phyloP scores from a whole-genome alignment of 1,140 invertebrate genomes.

The Neodiprion lecontei region DNA sequence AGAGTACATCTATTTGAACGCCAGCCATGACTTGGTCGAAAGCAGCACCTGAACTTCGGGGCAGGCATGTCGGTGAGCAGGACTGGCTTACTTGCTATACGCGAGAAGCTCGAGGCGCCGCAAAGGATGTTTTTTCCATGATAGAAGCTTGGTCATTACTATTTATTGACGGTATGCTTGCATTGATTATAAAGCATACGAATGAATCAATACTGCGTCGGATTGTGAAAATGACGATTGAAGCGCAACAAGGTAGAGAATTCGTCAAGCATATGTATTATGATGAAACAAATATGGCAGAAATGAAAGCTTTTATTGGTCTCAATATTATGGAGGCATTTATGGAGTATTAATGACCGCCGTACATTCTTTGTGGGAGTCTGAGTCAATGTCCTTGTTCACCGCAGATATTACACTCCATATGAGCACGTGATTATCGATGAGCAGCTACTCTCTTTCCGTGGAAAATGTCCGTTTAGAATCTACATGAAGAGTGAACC shows the following conservation, averaged over 20 bases:
- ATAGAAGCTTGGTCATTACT: not conserved
- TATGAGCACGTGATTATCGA: constrained; percentile 1
- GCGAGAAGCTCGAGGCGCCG: no score
- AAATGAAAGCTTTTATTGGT: not conserved
- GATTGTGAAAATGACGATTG: not conserved
- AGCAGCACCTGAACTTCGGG: no score
- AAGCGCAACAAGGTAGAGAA: not conserved
- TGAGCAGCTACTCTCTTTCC: constrained; percentile 16
- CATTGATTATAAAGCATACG: constrained; percentile 5
- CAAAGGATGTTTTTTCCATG: no score
- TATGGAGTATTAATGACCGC: constrained; percentile 12
- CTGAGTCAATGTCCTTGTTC: constrained; percentile 15
- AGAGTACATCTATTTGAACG: no score
- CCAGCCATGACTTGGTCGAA: no score
- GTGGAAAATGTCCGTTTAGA: constrained; percentile 14
- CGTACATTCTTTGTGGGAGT: constrained; percentile 17
- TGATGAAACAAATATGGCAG: not conserved
- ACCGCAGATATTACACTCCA: constrained; percentile 13
- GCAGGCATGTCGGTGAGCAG: no score
- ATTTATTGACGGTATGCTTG: constrained; percentile 7
- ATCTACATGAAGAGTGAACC: constrained; percentile 17
- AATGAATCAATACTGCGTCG: constrained; percentile 9
- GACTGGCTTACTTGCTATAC: no score
- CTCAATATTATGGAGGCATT: not conserved
- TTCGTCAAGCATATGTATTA: not conserved